These are phyloP conservation scores for Notospermus geniculatus DNA, from an alignment of 1,140 invertebrate species.

Conservation along the genomic window DNA sequence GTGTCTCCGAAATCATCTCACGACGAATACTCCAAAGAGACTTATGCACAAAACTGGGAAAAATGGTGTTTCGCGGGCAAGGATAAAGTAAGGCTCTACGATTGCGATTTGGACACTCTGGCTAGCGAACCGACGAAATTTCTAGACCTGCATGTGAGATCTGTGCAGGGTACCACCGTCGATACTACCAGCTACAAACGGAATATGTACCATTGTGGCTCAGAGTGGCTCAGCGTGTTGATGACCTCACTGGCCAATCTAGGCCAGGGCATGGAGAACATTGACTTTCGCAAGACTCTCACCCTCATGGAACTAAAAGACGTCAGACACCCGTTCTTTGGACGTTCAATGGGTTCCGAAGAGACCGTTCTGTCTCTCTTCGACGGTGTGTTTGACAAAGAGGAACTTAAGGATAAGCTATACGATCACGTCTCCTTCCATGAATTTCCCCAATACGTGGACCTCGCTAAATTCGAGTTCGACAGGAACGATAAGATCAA, in stretches of 20 bases:
- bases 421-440: not conserved
- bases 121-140: not conserved
- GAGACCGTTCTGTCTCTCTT: not conserved
- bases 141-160: not conserved
- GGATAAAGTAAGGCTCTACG: constrained; percentile 7
- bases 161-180: not conserved
- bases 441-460: constrained; percentile 9
- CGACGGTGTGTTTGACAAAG: not conserved
- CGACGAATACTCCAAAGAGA: not conserved
- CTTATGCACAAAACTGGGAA: constrained; percentile 4
- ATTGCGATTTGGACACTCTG: not conserved
- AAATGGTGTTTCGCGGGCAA: constrained; percentile 8
- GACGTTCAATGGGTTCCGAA: constrained; percentile 2
- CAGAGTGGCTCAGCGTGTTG: not conserved
- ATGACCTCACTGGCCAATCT: not conserved
- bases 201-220: not conserved
- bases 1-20: not conserved
- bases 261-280: not conserved
- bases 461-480: not conserved
- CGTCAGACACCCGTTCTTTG: constrained; percentile 4
- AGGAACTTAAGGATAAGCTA: not conserved
- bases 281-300: constrained; percentile 4
- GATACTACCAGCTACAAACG: not conserved
- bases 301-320: not conserved
- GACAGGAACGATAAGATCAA: not conserved